Conservation (phyloP, 1,140 invertebrate species). For the Neoseiulus cucumeris region DNA sequence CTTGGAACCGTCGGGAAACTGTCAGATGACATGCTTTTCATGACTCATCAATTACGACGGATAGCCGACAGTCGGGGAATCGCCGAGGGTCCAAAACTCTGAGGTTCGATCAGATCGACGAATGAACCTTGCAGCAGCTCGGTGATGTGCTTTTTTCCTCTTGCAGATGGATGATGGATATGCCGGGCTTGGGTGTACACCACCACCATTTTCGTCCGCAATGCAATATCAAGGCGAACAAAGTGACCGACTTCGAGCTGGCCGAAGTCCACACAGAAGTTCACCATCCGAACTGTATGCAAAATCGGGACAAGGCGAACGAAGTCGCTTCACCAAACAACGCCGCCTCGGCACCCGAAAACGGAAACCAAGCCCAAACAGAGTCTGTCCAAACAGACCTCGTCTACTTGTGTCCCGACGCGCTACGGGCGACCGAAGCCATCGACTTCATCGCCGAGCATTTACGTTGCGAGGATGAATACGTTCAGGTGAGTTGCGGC, state of each 20-base stretch:
- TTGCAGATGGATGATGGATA: conserved; percentile 75
- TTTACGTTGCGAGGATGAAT: conserved; percentile 83
- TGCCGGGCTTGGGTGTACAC: conserved; percentile 35
- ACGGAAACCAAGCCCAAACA: conserved; percentile 35
- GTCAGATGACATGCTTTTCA: too few species aligned
- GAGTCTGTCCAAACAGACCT: conserved; percentile 79
- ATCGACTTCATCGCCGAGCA: conserved; percentile 96
- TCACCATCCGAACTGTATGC: conserved; percentile 86
- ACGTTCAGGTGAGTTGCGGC: conserved; percentile 56
- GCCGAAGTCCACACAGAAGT: conserved; percentile 59
- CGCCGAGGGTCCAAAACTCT: neutral
- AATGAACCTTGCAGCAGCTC: neutral
- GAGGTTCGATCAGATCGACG: neutral
- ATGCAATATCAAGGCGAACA: conserved; percentile 1
- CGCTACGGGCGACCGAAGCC: conserved; percentile 72
- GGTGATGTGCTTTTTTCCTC: neutral
- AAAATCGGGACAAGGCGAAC: conserved; percentile 47
- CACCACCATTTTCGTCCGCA: conserved; percentile 13
- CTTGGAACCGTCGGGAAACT: too few species aligned
- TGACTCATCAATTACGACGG: too few species aligned
- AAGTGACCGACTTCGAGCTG: conserved; percentile 48
- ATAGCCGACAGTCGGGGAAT: neutral
- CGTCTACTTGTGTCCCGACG: conserved; percentile 67
- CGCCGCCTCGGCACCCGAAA: conserved; percentile 13
- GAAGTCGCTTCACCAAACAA: conserved; percentile 8